Evolutionary conservation across 37 sponge, comb jelly and placozoan species (phyloP).

Genomic region (Oscarella lobularis): DNA sequence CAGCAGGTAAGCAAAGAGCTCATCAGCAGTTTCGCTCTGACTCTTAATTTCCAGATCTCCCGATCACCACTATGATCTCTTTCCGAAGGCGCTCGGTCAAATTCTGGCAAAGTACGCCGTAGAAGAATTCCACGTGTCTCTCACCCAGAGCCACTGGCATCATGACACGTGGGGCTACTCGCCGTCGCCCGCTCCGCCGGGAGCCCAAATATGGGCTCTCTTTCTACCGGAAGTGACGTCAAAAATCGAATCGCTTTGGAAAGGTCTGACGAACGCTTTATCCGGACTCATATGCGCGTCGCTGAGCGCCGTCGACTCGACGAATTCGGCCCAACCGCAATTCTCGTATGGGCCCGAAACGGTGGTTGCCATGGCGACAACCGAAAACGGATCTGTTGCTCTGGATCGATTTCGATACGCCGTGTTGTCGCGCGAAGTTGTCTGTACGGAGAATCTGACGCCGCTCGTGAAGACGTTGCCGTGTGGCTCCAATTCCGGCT

Average conservation of each 20-base stretch:
- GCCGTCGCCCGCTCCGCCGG: constrained; percentile 63
- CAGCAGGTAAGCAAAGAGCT: neutral
- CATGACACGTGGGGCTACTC: constrained; percentile 76
- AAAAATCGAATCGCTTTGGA: constrained; percentile 34
- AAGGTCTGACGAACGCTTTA: constrained; percentile 68
- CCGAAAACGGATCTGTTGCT: no score
- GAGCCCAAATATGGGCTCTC: constrained; percentile 90
- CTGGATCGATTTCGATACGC: constrained; percentile 52
- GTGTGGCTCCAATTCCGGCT: constrained; percentile 66
- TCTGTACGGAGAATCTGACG: constrained; percentile 98
- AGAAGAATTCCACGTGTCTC: constrained; percentile 82
- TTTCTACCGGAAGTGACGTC: constrained; percentile 32
- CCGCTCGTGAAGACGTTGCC: constrained; percentile 95
- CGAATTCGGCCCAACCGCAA: constrained; percentile 52
- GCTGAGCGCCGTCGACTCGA: constrained; percentile 53
- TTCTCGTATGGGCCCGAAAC: constrained; percentile 55
- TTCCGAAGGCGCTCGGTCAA: constrained; percentile 83
- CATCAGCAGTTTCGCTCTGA: neutral
- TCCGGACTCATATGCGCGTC: constrained; percentile 87
- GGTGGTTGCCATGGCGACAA: neutral
- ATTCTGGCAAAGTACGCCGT: constrained; percentile 66
- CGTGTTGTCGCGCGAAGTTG: constrained; percentile 75
- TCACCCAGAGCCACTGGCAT: constrained; percentile 90
- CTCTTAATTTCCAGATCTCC: no score
- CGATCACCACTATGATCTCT: constrained; percentile 76